These are phyloP conservation scores for Stenodera caucasica DNA, from an alignment of 2,888 invertebrate species.

Conservation along the genomic window DNA sequence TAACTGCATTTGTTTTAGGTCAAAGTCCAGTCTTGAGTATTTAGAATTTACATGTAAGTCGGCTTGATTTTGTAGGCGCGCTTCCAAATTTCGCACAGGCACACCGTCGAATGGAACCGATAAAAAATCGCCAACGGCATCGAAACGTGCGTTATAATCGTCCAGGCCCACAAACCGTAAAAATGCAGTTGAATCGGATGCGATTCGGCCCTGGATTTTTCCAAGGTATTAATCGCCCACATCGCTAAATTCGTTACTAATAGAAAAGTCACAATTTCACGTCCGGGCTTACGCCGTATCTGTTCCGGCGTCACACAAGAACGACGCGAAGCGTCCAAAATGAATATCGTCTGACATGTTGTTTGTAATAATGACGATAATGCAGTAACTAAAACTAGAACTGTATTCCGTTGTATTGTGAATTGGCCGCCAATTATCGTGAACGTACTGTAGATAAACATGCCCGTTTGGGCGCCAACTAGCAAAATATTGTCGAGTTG, in stretches of 20 bases:
- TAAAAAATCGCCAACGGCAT: conserved; percentile 90
- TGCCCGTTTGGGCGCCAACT: conserved; percentile 84
- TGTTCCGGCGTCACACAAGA: conserved; percentile 72
- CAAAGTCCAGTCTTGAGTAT: not conserved
- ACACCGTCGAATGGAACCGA: conserved; percentile 88
- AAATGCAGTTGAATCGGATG: conserved; percentile 79
- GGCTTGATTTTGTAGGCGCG: conserved; percentile 77
- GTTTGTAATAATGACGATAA: conserved; percentile 77
- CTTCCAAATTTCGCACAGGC: conserved; percentile 92
- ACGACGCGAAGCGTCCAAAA: conserved; percentile 74
- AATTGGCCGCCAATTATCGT: conserved; percentile 80
- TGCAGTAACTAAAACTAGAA: conserved; percentile 67
- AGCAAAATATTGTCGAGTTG: conserved; percentile 77
- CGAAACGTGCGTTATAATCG: conserved; percentile 85
- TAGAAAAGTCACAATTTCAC: conserved; percentile 83
- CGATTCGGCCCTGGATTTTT: conserved; percentile 81
- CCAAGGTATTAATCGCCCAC: conserved; percentile 84
- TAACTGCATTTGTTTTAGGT: not conserved
- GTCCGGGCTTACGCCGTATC: conserved; percentile 75
- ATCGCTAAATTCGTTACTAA: conserved; percentile 79
- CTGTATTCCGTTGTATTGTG: conserved; percentile 55
- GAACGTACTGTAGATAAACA: conserved; percentile 85
- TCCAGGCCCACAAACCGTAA: conserved; percentile 89
- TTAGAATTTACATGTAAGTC: conserved; percentile 40
- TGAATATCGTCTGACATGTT: conserved; percentile 76